Base-by-base conservation (phyloP, 23 tunicate genomes). In the Aplidium turbinatum region DNA sequence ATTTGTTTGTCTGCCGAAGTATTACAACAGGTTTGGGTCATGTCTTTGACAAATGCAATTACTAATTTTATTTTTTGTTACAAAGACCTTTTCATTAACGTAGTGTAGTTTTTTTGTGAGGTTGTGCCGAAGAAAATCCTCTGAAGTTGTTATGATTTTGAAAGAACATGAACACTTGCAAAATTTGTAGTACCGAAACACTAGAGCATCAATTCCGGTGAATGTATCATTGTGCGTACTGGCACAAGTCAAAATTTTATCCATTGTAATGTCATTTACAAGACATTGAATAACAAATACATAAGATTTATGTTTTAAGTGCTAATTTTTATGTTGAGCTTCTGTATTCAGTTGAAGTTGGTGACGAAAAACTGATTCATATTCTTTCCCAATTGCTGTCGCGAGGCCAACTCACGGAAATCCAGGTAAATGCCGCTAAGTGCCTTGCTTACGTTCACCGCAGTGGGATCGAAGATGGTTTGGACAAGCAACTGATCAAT, bases 391-490 rank as follows among this genome's bases (percentile, higher is more conserved):
- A 58, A 48, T 63, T 81, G 83, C 33, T 81, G 20, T 75, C 87
- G 2, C 83, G 85, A 19, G 31, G 75, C 7, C 77, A 88, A 62
- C 74, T 87, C 4, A 50, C 46, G 4, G 76, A 68, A 20, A 66
- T 81, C 4, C 96, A 88, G 58, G 25, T 88, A 19, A 19, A 58
- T 34, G 74, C 87, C 0, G 96, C 96, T 23, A 81, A 68, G 60
- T 81, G 83, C 47, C 36, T 88, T 13, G 68, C 96, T 6, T 88
- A 66, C 42, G 54, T 81, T 29, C 81, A 77, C 58, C 73, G 96
- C 50, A 68, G 77, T 68, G 76, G 87, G 4, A 83, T 47, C 25
- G 23, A 36, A 38, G n/a, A n/a, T n/a, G 50, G 50, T 5, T 11
- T 65, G 26, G 72, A 65, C 22, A 65, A 65, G 28, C 9, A 36